Percentiles rank a stretch among this genome's conserved stretches.
phyloP scores from a whole-genome alignment of 2,888 invertebrate species.

The Papilio protenor region DNA sequence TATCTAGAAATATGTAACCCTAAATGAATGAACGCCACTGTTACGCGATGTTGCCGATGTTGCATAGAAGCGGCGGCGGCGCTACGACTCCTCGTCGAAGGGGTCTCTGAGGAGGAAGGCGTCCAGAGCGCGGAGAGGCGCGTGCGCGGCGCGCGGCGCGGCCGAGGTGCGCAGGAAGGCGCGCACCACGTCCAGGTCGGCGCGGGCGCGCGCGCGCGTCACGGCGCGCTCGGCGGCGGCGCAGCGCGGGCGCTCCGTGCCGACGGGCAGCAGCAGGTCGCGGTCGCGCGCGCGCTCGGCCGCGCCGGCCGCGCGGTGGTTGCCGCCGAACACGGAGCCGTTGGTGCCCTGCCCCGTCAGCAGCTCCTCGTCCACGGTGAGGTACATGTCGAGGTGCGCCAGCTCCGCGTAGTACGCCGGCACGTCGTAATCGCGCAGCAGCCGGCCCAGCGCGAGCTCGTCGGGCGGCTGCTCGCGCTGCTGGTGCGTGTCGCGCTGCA shows the following conservation, averaged over 20 bases:
- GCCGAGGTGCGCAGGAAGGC: no score
- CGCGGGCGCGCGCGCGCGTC: no score
- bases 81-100: no score
- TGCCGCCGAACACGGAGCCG: slow-evolving; percentile 61
- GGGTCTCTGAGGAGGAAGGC: no score
- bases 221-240: slow-evolving; percentile 50
- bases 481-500: slow-evolving; percentile 44
- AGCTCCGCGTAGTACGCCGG: slow-evolving; percentile 57
- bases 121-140: no score
- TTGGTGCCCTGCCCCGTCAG: slow-evolving; percentile 63
- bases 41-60: no score
- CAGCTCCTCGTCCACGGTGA: slow-evolving; percentile 62
- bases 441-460: slow-evolving; percentile 55
- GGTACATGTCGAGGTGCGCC: slow-evolving; percentile 56
- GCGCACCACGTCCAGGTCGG: no score
- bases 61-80: no score
- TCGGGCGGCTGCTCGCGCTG: slow-evolving; percentile 47
- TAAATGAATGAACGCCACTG: no score
- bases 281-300: slow-evolving; percentile 24
- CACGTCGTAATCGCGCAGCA: slow-evolving; percentile 58
- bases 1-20: neutral
- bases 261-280: slow-evolving; percentile 52
- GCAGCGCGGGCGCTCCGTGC: slow-evolving; percentile 54
- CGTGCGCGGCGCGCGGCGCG: no score
- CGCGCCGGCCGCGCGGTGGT: slow-evolving; percentile 51